Evolutionary conservation across 1,140 invertebrate genomes (phyloP).

Genomic region (Portunus trituberculatus): DNA sequence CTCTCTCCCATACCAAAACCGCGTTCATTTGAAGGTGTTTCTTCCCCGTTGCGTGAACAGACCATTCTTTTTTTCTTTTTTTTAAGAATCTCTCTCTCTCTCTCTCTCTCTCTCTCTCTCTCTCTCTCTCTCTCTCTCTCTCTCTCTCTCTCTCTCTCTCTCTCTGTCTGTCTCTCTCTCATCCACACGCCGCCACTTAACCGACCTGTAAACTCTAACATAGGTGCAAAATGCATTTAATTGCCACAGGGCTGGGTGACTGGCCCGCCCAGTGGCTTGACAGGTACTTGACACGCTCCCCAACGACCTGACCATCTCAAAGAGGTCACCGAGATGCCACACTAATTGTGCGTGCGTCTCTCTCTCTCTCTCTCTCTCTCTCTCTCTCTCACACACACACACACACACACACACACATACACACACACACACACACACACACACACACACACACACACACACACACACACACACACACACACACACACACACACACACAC

Average conservation of each 20-base stretch:
- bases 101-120: conserved; percentile 3
- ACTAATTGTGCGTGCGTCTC: too few relatives aligned
- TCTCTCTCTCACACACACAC: too few relatives aligned
- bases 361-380: too few relatives aligned
- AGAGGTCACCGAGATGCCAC: neutral
- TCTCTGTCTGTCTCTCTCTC: neutral
- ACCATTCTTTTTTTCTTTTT: neutral
- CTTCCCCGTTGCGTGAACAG: neutral
- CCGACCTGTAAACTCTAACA: neutral
- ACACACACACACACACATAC: too few relatives aligned
- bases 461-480: too few relatives aligned
- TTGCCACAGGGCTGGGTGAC: neutral
- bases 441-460: too few relatives aligned
- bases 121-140: conserved; percentile 5
- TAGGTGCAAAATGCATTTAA: conserved; percentile 8
- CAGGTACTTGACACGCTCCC: neutral
- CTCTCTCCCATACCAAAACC: too few relatives aligned
- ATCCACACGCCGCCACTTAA: neutral
- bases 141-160: conserved; percentile 1
- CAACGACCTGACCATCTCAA: neutral
- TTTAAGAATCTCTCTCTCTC: neutral
- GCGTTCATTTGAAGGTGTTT: too few relatives aligned
- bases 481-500: too few relatives aligned
- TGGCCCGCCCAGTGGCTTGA: neutral
- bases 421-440: too few relatives aligned